These are phyloP conservation scores for Hydrotaea cyrtoneurina DNA, from an alignment of 2,888 invertebrate species.

Conservation along the genomic window DNA sequence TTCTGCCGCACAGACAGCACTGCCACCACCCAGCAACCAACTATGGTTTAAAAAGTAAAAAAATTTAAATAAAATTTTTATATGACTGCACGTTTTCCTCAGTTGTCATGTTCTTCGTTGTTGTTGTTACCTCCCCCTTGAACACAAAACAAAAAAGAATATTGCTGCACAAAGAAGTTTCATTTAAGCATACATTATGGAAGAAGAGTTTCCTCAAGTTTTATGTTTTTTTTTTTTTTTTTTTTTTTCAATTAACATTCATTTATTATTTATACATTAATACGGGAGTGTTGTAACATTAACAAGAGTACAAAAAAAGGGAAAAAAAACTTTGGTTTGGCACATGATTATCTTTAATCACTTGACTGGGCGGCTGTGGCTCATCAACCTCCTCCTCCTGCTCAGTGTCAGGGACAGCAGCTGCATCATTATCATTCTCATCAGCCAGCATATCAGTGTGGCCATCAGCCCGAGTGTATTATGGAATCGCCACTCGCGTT, in stretches of 20 bases:
- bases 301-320: background rate
- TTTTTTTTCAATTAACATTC: constrained; percentile 18
- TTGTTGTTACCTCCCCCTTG: background rate
- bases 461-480: constrained; percentile 58
- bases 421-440: constrained; percentile 56
- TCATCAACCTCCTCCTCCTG: background rate
- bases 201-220: constrained; percentile 11
- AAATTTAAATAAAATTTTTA: constrained; percentile 24
- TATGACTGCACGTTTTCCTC: background rate
- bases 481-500: constrained; percentile 22
- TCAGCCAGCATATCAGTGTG: constrained; percentile 35
- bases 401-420: constrained; percentile 25
- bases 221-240: background rate
- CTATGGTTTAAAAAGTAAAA: background rate
- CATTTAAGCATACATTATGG: background rate
- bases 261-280: constrained; percentile 42
- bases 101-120: no score
- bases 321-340: constrained; percentile 27
- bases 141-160: background rate
- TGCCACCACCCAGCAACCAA: background rate
- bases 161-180: background rate
- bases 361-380: constrained; percentile 45
- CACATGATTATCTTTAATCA: constrained; percentile 52
- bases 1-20: background rate
- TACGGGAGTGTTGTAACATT: constrained; percentile 23